Evolutionary conservation across 2,888 invertebrate species (phyloP).

Genomic region (Sesia bembeciformis): DNA sequence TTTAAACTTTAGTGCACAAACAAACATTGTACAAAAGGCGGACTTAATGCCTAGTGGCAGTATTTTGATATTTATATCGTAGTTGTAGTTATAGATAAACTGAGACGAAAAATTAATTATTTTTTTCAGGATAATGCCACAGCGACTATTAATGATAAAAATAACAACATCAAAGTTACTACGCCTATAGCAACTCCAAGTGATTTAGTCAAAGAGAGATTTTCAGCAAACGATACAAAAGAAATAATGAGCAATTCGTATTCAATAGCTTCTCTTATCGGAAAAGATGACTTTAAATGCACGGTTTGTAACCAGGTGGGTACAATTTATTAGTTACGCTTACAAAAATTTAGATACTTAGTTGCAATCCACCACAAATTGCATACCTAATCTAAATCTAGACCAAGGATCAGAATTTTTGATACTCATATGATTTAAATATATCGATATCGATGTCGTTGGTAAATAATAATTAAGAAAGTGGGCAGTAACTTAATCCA

Average conservation of each 20-base stretch:
- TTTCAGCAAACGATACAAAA: conserved; percentile 3
- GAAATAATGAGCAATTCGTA: conserved; percentile 1
- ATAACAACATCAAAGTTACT: conserved; percentile 27
- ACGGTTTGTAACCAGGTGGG: conserved; percentile 37
- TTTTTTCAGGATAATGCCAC: background rate
- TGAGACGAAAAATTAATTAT: no score
- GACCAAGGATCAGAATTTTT: no score
- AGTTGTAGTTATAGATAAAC: no score
- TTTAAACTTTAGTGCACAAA: no score
- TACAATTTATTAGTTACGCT: conserved; percentile 1
- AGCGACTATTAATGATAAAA: conserved; percentile 24
- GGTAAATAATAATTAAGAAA: no score
- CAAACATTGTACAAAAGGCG: background rate
- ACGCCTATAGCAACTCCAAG: background rate
- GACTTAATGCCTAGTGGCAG: background rate
- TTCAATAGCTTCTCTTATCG: background rate
- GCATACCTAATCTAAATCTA: no score
- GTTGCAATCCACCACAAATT: background rate
- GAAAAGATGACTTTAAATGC: conserved; percentile 29
- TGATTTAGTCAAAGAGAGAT: background rate
- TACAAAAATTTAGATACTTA: background rate
- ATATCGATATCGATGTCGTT: no score
- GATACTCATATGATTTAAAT: no score
- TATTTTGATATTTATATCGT: no score
- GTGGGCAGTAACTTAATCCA: no score